Evolutionary conservation across 2,888 invertebrate species (phyloP), one percentile per base, ranked within the genome.

Genomic region (Cryptophagus acutangulus): DNA sequence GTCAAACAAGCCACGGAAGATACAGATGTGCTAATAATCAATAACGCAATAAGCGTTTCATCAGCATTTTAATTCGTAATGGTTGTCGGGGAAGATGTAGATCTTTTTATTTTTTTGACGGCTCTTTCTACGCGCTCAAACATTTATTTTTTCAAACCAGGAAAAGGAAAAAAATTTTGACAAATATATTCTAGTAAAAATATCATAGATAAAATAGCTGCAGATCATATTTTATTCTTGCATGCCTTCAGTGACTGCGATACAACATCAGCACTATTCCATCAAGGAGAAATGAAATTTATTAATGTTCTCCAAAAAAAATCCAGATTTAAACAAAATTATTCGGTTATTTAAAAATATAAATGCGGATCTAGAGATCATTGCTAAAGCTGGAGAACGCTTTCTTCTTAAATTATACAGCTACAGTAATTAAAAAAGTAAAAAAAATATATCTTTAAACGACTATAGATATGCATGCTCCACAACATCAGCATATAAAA

Each of bases 171-270:
- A n/a, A n/a, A n/a, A n/a, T n/a, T n/a, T n/a, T n/a, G n/a, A n/a
- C n/a, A n/a, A n/a, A n/a, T n/a, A n/a, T n/a, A n/a, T n/a, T n/a
- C n/a, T n/a, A n/a, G n/a, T n/a, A n/a, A n/a, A n/a, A 34, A n/a
- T n/a, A 20, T 20, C 6, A 20, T 8, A n/a, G 24, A 20, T n/a
- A 20, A 20, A 20, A n/a, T 8, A 20, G 24, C n/a, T n/a, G 24
- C 24, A 20, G n/a, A 20, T 8, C 6, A 20, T n/a, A 20, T 20
- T 56, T n/a, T n/a, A 49, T 48, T 57, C 33, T 45, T 52, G 40
- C 55, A 54, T 30, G 56, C 52, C 38, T 53, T 57, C 37, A 49
- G 50, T 45, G 57, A 48, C 35, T 52, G 53, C 43, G 52, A 54
- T 46, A 58, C 43, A 37, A 54, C 47, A 45, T 55, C 49, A 16